These are phyloP conservation scores for Mirounga angustirostris DNA, from an alignment of 2,113 vertebrate species.

Conservation along the genomic window DNA sequence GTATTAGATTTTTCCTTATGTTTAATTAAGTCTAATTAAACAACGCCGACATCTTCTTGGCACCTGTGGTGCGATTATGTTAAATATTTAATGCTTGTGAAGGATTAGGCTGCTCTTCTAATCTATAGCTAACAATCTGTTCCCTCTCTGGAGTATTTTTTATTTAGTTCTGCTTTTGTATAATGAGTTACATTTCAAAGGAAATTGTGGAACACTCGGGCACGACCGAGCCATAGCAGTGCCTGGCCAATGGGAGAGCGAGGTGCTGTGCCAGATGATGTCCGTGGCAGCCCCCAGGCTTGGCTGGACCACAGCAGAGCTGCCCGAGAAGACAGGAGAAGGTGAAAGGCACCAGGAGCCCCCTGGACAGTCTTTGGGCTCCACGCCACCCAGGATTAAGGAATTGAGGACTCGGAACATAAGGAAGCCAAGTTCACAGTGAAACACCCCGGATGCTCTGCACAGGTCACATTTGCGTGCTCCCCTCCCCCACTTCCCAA, in stretches of 20 bases:
- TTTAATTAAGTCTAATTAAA: slow-evolving; percentile 91
- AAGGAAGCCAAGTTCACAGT: slow-evolving; percentile 58
- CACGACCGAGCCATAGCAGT: slow-evolving; percentile 38
- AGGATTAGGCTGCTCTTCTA: slow-evolving; percentile 88
- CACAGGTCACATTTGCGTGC: slow-evolving; percentile 61
- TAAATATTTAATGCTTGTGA: slow-evolving; percentile 91
- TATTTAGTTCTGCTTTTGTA: slow-evolving; percentile 85
- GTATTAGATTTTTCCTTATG: slow-evolving; percentile 86
- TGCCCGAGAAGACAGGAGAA: not conserved
- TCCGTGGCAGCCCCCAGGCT: fast-evolving
- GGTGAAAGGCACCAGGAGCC: fast-evolving
- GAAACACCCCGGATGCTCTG: slow-evolving; percentile 57
- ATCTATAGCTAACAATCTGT: slow-evolving; percentile 89
- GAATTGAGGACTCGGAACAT: slow-evolving; percentile 62
- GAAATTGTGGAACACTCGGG: slow-evolving; percentile 74
- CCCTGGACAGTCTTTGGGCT: not conserved
- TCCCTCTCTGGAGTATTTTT: slow-evolving; percentile 87
- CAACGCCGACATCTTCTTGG: slow-evolving; percentile 87
- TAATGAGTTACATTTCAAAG: slow-evolving; percentile 85
- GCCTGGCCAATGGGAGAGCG: not conserved
- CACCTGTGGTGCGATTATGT: slow-evolving; percentile 87
- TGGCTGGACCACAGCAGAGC: fast-evolving
- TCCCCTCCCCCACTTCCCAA: slow-evolving; percentile 78
- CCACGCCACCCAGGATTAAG: slow-evolving; percentile 39
- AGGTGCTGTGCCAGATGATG: fast-evolving